These are phyloP conservation scores for Trematomus loennbergii DNA, from an alignment of 2,113 vertebrate species.

Conservation along the genomic window DNA sequence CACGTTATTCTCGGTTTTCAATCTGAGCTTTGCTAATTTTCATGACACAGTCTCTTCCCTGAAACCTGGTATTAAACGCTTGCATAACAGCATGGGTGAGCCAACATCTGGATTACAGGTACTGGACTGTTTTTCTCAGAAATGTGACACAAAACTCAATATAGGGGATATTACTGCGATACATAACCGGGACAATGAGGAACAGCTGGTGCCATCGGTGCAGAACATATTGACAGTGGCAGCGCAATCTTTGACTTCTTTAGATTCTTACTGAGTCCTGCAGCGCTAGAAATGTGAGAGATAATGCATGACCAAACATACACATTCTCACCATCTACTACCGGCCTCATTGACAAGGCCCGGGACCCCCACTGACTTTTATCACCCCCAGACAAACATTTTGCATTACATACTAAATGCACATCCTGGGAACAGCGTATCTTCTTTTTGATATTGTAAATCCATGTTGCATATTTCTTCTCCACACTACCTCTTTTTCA, in stretches of 20 bases:
- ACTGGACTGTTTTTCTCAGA: slow-evolving; percentile 35
- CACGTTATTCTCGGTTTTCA: background rate
- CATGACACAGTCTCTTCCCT: slow-evolving; percentile 2
- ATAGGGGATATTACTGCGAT: slow-evolving; percentile 34
- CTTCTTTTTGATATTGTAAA: too few relatives aligned
- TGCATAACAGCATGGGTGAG: slow-evolving; percentile 66
- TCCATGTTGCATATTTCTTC: too few relatives aligned
- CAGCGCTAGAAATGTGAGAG: slow-evolving; percentile 6
- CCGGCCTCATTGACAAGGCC: too few relatives aligned
- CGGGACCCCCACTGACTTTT: too few relatives aligned
- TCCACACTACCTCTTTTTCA: too few relatives aligned
- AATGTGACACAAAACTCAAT: slow-evolving; percentile 42
- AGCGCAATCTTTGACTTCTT: slow-evolving; percentile 31
- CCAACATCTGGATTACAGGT: slow-evolving; percentile 68
- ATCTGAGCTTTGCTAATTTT: background rate
- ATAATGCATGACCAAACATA: background rate
- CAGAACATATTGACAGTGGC: slow-evolving; percentile 49
- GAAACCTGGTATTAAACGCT: slow-evolving; percentile 53
- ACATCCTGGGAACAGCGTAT: too few relatives aligned
- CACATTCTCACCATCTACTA: too few relatives aligned
- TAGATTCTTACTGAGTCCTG: slow-evolving; percentile 11
- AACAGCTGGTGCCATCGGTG: slow-evolving; percentile 61
- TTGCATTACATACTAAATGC: too few relatives aligned
- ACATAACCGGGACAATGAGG: slow-evolving; percentile 48
- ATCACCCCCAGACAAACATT: too few relatives aligned